Percentiles rank a stretch among this genome's conserved stretches.
These are phyloP conservation scores for Syngnathus typhle DNA, from an alignment of 2,113 vertebrate genomes.

Conservation along the genomic window DNA sequence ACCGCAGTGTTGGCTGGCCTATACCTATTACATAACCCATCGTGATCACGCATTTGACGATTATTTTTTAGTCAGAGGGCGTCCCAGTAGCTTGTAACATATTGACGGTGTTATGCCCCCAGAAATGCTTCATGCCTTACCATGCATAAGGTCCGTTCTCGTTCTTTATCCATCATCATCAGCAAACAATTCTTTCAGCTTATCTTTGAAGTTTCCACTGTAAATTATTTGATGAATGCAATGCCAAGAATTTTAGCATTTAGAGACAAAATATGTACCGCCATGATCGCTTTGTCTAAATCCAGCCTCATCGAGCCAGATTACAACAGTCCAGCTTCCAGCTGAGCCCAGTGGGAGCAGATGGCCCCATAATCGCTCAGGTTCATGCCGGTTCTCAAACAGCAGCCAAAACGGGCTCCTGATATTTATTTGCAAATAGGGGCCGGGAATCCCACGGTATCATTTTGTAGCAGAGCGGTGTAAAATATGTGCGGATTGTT, in stretches of 20 bases:
- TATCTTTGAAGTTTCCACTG: neutral
- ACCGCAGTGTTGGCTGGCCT: too few species aligned
- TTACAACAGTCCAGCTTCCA: conserved; percentile 56
- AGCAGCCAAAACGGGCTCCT: conserved; percentile 46
- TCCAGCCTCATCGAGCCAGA: conserved; percentile 53
- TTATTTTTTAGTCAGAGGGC: too few species aligned
- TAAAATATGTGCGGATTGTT: neutral
- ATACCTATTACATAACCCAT: too few species aligned
- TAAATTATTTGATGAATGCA: neutral
- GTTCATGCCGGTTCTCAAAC: conserved; percentile 47
- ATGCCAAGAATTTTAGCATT: conserved; percentile 7
- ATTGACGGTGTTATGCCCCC: too few species aligned
- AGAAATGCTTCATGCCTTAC: too few species aligned
- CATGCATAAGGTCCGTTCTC: too few species aligned
- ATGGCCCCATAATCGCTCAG: conserved; percentile 65
- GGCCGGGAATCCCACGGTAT: neutral
- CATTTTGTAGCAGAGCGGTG: neutral
- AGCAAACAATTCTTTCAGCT: neutral
- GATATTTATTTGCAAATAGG: conserved; percentile 51
- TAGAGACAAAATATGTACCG: conserved; percentile 26
- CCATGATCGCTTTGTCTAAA: conserved; percentile 31
- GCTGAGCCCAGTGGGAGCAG: conserved; percentile 67
- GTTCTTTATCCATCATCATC: neutral
- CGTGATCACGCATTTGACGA: too few species aligned
- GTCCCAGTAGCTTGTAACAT: too few species aligned